A percentile compares a stretch with the other conserved stretches of the same genome.
Conservation (phyloP, 2,888 invertebrate genomes). For the Platycnemis pennipes region DNA sequence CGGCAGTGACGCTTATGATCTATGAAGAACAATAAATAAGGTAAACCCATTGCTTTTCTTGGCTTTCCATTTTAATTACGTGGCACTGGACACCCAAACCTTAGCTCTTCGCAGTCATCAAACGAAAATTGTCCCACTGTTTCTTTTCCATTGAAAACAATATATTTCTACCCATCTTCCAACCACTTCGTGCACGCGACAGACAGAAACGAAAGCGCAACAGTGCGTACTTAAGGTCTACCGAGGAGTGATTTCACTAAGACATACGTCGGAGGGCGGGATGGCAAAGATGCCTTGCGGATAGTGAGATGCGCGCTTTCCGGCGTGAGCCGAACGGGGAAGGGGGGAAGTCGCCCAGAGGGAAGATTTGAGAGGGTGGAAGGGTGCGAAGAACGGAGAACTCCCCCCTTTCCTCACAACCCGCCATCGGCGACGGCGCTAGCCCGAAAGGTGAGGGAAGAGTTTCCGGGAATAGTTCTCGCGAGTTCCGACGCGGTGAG, state of each 20-base stretch:
- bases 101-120: background rate
- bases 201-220: background rate
- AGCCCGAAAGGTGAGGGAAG: too few species aligned
- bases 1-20: too few species aligned
- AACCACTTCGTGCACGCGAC: background rate
- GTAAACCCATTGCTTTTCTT: background rate
- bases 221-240: background rate
- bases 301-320: too few species aligned
- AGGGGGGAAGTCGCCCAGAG: background rate
- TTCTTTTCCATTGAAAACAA: background rate
- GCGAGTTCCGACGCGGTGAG: too few species aligned
- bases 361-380: too few species aligned
- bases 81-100: background rate
- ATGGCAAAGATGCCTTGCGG: background rate
- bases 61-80: background rate
- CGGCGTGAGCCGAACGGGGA: background rate
- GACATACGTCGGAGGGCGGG: background rate
- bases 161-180: background rate
- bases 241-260: background rate
- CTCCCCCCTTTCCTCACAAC: background rate
- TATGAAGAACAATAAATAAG: background rate
- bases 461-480: too few species aligned
- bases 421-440: too few species aligned
- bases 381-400: too few species aligned
- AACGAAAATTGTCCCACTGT: background rate